Evolutionary conservation across 2,113 vertebrate genomes (phyloP), one percentile per base, ranked within the genome.

Genomic region (Ornithorhynchus anatinus): DNA sequence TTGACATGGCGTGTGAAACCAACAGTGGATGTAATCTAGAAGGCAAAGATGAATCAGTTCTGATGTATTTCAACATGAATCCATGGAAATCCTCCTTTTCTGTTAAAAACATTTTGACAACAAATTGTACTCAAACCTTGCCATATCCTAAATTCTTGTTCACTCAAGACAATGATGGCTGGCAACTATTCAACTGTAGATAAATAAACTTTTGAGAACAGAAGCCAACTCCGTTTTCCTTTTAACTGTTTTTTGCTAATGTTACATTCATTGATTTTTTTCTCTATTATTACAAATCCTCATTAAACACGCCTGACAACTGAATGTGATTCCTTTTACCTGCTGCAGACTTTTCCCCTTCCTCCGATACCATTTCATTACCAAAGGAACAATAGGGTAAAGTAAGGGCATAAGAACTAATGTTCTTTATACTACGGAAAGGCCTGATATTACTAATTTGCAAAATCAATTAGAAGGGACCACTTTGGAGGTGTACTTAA

Each of bases 401-500:
- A 85, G 80, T 84, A 86, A 84, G 82, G 79, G 65, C 82, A 60
- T 0, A 0, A 82, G 88, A 85, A 92, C 71, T 82, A 89, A 92
- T 83, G 83, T 63, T 79, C 79, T 88, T 68, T 86, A 87, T 67
- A 82, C 73, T 87, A 84, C 85, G 87, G 80, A 89, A n/a, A 92
- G 90, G 77, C 69, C 81, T 81, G 87, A 89, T 91, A 89, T 84
- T 89, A 88, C 86, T 90, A 90, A 93, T 92, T 91, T 92, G 83
- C 85, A 89, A 89, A 90, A 88, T 92, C 90, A 90, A 85, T 90
- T 88, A 91, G 88, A 92, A 87, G 85, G 88, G 89, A 88, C 82
- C 84, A 89, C 89, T 92, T 75, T 88, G 88, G 89, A 89, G 82
- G 72, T 80, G 61, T 52, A 80, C 8, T 8, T 62, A 54, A 75